These are phyloP conservation scores for Chrysogorgia sp. DNA, from an alignment of 92 coral and sea anemone species.

Conservation along the genomic window DNA sequence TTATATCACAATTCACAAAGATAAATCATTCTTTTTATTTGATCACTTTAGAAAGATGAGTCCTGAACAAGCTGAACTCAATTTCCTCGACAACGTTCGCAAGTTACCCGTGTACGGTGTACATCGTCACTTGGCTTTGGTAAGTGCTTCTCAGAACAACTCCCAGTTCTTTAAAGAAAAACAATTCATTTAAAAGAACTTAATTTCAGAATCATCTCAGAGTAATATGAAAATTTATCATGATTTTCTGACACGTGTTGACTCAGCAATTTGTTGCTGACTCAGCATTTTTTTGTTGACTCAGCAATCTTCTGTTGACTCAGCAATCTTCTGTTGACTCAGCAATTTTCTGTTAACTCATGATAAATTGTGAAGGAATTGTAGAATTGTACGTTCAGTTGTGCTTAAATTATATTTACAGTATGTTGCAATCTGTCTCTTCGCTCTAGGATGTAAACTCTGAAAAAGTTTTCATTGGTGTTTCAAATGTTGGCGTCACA, in stretches of 20 bases:
- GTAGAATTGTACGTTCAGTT: background rate
- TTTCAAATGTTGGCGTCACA: conserved; percentile 93
- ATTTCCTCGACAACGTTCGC: conserved; percentile 90
- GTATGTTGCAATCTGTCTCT: background rate
- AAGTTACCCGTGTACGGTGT: conserved; percentile 96
- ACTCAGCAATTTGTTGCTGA: no score
- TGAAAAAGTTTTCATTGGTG: conserved; percentile 88
- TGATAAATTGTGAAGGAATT: no score
- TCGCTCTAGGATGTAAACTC: conserved; percentile 85
- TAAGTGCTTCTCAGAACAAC: no score
- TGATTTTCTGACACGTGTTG: no score
- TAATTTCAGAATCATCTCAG: no score
- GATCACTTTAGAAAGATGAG: conserved; percentile 71
- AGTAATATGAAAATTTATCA: no score
- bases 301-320: no score
- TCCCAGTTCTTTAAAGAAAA: no score
- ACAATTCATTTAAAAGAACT: no score
- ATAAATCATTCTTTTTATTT: background rate
- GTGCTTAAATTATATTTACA: background rate
- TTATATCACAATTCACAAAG: background rate
- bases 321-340: no score
- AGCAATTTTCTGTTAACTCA: no score
- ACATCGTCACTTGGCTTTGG: conserved; percentile 92
- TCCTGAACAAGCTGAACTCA: conserved; percentile 93
- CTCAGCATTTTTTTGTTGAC: no score